Percentiles rank a stretch among this genome's conserved stretches.
phyloP scores from a whole-genome alignment of 2,888 invertebrate genomes.

The Phaonia tiefii region DNA sequence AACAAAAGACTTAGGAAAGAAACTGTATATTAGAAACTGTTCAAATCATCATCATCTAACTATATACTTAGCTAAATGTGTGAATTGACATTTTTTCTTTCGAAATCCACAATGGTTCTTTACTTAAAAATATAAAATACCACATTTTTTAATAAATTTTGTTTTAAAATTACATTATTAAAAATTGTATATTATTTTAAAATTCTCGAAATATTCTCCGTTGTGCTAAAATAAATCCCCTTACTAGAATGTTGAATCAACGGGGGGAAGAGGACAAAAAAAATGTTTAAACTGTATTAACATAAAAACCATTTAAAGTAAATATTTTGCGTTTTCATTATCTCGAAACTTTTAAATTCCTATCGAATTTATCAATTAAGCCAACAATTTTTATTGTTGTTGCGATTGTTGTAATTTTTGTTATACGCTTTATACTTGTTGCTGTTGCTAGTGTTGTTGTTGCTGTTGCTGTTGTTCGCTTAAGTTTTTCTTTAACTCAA shows the following conservation, averaged over 20 bases:
- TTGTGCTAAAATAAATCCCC: too few relatives aligned
- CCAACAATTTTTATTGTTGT: constrained; percentile 59
- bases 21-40: too few relatives aligned
- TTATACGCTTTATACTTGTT: constrained; percentile 34
- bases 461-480: constrained; percentile 30
- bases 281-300: constrained; percentile 25
- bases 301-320: constrained; percentile 57
- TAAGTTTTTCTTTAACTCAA: constrained; percentile 53
- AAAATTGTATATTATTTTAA: background rate
- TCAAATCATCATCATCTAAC: too few relatives aligned
- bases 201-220: background rate
- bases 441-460: background rate
- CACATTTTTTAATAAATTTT: too few relatives aligned
- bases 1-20: too few relatives aligned
- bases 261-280: background rate
- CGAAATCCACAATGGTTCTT: too few relatives aligned
- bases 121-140: too few relatives aligned
- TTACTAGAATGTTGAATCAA: too few relatives aligned
- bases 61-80: too few relatives aligned
- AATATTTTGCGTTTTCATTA: constrained; percentile 68
- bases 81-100: too few relatives aligned
- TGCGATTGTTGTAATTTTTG: constrained; percentile 53
- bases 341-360: constrained; percentile 68
- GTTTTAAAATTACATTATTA: too few relatives aligned
- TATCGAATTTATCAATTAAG: constrained; percentile 70